Base-by-base conservation (phyloP, 92 coral and sea anemone genomes). In the Zoanthus gigantus region DNA sequence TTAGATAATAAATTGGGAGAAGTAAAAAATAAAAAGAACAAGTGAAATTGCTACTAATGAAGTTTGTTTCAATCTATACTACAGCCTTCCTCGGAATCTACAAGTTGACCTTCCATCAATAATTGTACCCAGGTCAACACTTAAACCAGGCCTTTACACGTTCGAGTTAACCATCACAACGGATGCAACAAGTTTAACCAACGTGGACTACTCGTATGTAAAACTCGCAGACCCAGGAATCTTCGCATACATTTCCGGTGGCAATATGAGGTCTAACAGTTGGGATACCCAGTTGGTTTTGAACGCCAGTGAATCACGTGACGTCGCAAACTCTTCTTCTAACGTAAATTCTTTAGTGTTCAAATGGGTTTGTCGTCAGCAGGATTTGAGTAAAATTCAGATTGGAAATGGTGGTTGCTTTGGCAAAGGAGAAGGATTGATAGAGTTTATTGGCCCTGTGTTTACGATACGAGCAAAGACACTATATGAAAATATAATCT, bases 371-470 rank as follows among this genome's bases (percentile, higher is more conserved):
- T 97, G 99, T 68, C 65, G 56, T 37, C 85, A 78, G 56, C 77
- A 87, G 54, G 78, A 72, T 53, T 16, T 60, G 1, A 87, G 58
- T 48, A 15, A 12, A 11, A 46, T 9, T 13, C 29, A 18, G 0
- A 78, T 84, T 34, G 89, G 84, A 18, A 54, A 83, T 32, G 88
- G 96, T n/a, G 99, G 98, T 37, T 97, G 99, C 72, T 97, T 97
- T 88, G 99, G 99, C 16, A 92, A 71, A 18, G 98, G 98, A 17
- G 84, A 88, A n/a, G 79, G 63, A 14, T 65, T 86, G 18, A 88
- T 89, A 42, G 95, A 92, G 71, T 85, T 72, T 65, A 84, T 84
- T 7, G 91, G 89, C 23, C 72, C 87, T 18, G 84, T 69, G 58
- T 92, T 89, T 71, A 42, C 31, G 23, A 47, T 97, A 47, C 92